phyloP scores from a whole-genome alignment of 1,140 invertebrate genomes.

The Zaprionus camerounensis region DNA sequence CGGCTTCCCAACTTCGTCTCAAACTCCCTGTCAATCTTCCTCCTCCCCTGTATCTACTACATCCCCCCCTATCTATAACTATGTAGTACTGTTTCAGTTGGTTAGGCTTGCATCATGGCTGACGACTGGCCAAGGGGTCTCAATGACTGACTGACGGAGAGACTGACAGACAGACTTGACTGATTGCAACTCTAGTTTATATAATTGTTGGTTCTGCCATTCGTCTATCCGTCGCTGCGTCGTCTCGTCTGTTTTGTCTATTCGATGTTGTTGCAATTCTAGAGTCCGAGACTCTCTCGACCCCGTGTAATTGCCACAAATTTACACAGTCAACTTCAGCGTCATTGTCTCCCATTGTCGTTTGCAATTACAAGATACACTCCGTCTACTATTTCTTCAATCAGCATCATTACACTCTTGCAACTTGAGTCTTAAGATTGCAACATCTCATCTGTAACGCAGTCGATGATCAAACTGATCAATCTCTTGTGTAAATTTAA shows the following conservation, averaged over 20 bases:
- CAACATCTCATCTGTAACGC: neutral
- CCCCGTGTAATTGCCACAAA: slow-evolving; percentile 61
- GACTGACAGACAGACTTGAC: slow-evolving; percentile 40
- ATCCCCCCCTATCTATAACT: slow-evolving; percentile 6
- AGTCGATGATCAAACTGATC: neutral
- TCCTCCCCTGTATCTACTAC: neutral
- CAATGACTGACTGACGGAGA: slow-evolving; percentile 23
- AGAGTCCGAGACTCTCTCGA: slow-evolving; percentile 45
- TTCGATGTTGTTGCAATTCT: slow-evolving; percentile 47
- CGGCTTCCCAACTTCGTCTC: neutral
- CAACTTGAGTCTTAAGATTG: neutral
- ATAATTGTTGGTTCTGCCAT: slow-evolving; percentile 74
- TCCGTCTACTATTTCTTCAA: slow-evolving; percentile 55
- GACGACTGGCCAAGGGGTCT: slow-evolving; percentile 32
- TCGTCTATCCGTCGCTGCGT: slow-evolving; percentile 38
- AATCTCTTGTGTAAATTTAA: neutral
- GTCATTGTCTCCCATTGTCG: slow-evolving; percentile 47
- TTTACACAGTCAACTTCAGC: slow-evolving; percentile 54
- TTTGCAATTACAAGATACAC: slow-evolving; percentile 65
- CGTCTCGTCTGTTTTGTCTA: slow-evolving; percentile 10
- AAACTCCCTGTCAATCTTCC: neutral
- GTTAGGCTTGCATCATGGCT: slow-evolving; percentile 48
- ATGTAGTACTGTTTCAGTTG: slow-evolving; percentile 38
- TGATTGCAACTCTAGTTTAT: slow-evolving; percentile 69
- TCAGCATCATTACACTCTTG: slow-evolving; percentile 21